phyloP scores from a whole-genome alignment of 2,797 vertebrate species.

The Catamblyrhynchus diadema region DNA sequence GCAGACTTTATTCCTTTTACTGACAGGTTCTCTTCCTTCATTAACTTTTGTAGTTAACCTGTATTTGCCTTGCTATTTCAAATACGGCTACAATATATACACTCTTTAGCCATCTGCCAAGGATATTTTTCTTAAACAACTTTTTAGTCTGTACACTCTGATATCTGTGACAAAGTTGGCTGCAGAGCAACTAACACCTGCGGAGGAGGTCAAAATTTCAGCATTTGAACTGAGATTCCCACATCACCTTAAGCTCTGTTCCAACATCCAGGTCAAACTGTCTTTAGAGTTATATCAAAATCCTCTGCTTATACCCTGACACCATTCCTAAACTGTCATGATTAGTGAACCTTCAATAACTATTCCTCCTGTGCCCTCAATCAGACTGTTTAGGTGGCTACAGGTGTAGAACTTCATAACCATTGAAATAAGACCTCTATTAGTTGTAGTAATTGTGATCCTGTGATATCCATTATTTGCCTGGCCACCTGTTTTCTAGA shows the following conservation, averaged over 20 bases:
- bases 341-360: background rate
- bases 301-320: background rate
- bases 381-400: background rate
- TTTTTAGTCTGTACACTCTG: background rate
- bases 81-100: background rate
- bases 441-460: background rate
- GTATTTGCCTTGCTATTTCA: background rate
- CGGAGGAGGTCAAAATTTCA: background rate
- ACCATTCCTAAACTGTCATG: background rate
- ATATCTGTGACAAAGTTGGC: background rate
- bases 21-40: background rate
- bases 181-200: background rate
- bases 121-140: background rate
- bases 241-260: background rate
- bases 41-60: background rate
- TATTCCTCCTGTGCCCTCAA: background rate
- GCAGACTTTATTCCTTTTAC: background rate
- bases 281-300: background rate
- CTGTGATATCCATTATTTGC: background rate
- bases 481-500: background rate
- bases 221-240: background rate
- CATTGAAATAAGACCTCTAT: background rate
- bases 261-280: background rate
- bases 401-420: background rate
- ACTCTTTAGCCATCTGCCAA: background rate